phyloP scores from a whole-genome alignment of 2,888 invertebrate genomes.

The Orthosia gracilis region DNA sequence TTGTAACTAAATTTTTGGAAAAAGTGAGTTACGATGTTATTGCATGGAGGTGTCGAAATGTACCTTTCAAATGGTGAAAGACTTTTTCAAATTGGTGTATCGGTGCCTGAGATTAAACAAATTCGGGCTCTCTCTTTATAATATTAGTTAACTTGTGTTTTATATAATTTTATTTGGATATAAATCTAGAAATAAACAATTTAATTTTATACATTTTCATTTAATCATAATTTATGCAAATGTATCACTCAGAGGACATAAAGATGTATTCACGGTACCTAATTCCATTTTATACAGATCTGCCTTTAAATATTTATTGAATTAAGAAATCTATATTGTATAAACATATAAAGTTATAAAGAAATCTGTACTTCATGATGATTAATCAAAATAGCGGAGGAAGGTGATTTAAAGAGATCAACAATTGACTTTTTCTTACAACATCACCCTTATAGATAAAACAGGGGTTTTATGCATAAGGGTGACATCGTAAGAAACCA shows the following conservation, averaged over 20 bases:
- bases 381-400: conserved; percentile 21
- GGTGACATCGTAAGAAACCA: conserved; percentile 40
- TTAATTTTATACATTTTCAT: too few species aligned
- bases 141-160: too few species aligned
- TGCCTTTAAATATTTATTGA: background rate
- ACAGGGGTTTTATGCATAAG: background rate
- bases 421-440: conserved; percentile 22
- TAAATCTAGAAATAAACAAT: too few species aligned
- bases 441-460: conserved; percentile 48
- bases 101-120: too few species aligned
- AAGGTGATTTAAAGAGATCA: background rate
- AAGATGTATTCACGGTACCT: background rate
- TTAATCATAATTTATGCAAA: background rate
- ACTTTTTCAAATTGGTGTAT: too few species aligned
- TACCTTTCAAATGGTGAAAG: too few species aligned
- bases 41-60: too few species aligned
- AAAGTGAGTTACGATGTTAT: too few species aligned
- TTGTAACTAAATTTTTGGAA: too few species aligned
- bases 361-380: background rate
- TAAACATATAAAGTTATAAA: background rate
- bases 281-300: background rate
- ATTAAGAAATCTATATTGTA: background rate
- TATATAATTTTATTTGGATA: too few species aligned
- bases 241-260: background rate
- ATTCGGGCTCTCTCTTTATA: too few species aligned